phyloP scores from a whole-genome alignment of 1,140 invertebrate species.

The Eciton burchellii region DNA sequence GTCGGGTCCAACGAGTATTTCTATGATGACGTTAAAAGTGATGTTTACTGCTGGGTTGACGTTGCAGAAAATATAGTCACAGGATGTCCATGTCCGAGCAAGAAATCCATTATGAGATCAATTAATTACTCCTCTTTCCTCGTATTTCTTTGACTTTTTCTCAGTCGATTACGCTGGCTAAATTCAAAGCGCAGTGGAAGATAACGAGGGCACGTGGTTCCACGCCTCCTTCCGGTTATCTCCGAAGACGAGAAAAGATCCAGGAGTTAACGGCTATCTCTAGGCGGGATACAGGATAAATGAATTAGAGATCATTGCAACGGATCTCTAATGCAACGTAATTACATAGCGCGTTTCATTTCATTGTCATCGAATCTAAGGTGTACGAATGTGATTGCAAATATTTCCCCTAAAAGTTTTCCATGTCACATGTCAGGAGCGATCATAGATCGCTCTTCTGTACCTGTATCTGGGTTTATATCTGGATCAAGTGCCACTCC shows the following conservation, averaged over 20 bases:
- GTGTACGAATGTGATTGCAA: too few species aligned
- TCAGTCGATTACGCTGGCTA: slow-evolving; percentile 11
- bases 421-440: too few species aligned
- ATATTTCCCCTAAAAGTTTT: too few species aligned
- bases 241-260: neutral
- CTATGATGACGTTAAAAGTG: slow-evolving; percentile 1
- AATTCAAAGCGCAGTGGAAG: slow-evolving; percentile 11
- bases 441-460: too few species aligned
- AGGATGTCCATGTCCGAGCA: neutral
- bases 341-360: neutral
- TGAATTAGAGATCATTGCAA: neutral
- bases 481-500: too few species aligned
- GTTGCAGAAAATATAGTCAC: too few species aligned
- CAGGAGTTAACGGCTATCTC: neutral
- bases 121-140: neutral
- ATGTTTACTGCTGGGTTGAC: neutral
- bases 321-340: neutral
- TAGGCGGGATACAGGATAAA: neutral
- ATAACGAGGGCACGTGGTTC: neutral
- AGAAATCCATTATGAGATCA: neutral
- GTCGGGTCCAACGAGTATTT: neutral
- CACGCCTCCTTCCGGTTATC: slow-evolving; percentile 27
- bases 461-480: too few species aligned
- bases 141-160: neutral
- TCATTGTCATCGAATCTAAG: too few species aligned